These are phyloP conservation scores for Eremobia ochroleuca DNA, from an alignment of 2,888 invertebrate genomes.

Conservation along the genomic window DNA sequence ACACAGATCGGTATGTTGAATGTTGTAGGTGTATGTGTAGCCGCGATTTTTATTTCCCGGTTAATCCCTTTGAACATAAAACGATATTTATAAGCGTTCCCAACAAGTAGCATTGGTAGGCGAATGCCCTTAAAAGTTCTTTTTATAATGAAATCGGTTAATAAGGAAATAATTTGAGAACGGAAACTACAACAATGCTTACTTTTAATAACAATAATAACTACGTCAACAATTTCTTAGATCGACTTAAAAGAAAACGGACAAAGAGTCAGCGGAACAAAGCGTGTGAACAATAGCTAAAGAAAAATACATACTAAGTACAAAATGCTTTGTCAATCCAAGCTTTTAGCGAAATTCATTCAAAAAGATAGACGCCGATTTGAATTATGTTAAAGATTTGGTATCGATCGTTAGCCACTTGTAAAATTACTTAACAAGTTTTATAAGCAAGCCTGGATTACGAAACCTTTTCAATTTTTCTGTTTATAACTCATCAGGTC, in stretches of 20 bases:
- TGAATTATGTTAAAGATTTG: slow-evolving; percentile 54
- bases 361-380: slow-evolving; percentile 60
- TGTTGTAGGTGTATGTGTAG: slow-evolving; percentile 27
- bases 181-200: slow-evolving; percentile 57
- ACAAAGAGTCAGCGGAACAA: slow-evolving; percentile 76
- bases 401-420: slow-evolving; percentile 29
- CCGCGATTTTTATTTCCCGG: slow-evolving; percentile 47
- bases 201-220: slow-evolving; percentile 71
- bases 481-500: slow-evolving; percentile 11
- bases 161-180: slow-evolving; percentile 33
- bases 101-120: slow-evolving; percentile 4
- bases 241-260: slow-evolving; percentile 74
- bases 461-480: slow-evolving; percentile 11
- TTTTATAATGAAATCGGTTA: slow-evolving; percentile 33
- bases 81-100: slow-evolving; percentile 30
- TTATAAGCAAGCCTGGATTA: slow-evolving; percentile 8
- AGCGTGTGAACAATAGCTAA: slow-evolving; percentile 76
- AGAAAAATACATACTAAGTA: slow-evolving; percentile 73
- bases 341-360: slow-evolving; percentile 69
- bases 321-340: slow-evolving; percentile 70
- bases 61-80: slow-evolving; percentile 48
- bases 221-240: slow-evolving; percentile 71
- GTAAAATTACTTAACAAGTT: slow-evolving; percentile 40
- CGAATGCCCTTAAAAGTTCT: slow-evolving; percentile 2
- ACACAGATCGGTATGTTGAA: slow-evolving; percentile 48